Evolutionary conservation across 2,888 invertebrate species (phyloP).

Genomic region (Oscheius sp.): DNA sequence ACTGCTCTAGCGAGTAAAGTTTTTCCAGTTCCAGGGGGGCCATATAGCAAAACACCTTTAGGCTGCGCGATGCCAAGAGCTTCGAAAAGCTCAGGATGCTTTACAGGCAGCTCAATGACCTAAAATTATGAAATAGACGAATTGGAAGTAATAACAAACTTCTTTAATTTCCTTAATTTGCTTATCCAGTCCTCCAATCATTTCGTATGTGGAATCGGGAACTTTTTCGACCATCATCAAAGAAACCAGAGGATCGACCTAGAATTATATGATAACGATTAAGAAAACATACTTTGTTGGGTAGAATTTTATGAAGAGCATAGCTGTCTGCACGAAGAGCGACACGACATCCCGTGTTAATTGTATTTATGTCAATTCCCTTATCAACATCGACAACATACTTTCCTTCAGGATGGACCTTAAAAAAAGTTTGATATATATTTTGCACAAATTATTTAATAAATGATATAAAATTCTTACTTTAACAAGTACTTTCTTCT

Average conservation of each 20-base stretch:
- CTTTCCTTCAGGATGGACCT: slow-evolving; percentile 97
- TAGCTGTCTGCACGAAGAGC: slow-evolving; percentile 98
- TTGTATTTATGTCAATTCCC: slow-evolving; percentile 96
- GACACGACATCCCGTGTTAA: slow-evolving; percentile 95
- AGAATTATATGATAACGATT: not conserved
- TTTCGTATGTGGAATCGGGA: slow-evolving; percentile 98
- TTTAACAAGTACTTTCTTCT: slow-evolving; percentile 98
- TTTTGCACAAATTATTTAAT: slow-evolving; percentile 36
- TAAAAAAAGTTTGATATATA: too few relatives aligned
- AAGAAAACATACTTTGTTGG: slow-evolving; percentile 81
- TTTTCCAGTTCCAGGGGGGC: slow-evolving; percentile 95
- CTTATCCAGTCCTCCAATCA: slow-evolving; percentile 98
- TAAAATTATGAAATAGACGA: slow-evolving; percentile 6
- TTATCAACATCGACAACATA: slow-evolving; percentile 99
- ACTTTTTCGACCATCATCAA: slow-evolving; percentile 99
- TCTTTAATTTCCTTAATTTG: slow-evolving; percentile 99
- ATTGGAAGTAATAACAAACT: slow-evolving; percentile 71
- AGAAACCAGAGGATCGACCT: slow-evolving; percentile 95
- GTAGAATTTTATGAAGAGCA: slow-evolving; percentile 95
- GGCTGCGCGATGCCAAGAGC: slow-evolving; percentile 98
- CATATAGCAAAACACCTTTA: slow-evolving; percentile 92
- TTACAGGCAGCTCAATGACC: slow-evolving; percentile 95
- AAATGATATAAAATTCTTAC: slow-evolving; percentile 61
- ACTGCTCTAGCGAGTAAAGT: slow-evolving; percentile 96
- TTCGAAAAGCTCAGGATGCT: slow-evolving; percentile 99